Conservation (phyloP, 2,113 vertebrate species). For the Otocyon megalotis region DNA sequence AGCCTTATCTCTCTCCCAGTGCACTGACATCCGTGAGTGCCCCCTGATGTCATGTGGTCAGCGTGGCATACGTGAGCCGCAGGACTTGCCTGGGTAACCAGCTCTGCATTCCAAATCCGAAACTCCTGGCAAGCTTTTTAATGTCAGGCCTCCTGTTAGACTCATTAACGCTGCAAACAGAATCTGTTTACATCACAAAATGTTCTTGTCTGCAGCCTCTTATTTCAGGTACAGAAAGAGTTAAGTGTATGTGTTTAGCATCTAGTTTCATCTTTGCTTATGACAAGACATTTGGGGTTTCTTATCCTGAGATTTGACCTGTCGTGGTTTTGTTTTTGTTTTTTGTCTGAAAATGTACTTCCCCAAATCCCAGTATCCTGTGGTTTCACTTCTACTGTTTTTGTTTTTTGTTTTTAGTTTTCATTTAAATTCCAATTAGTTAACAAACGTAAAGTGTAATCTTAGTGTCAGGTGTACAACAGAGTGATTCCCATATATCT, state of each 20-base stretch:
- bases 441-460: not conserved
- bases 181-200: fast-evolving
- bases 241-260: not conserved
- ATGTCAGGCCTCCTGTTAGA: not conserved
- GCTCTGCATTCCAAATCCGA: not conserved
- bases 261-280: not conserved
- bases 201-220: not conserved
- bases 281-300: not conserved
- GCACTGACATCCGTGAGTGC: not conserved
- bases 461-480: too few relatives aligned
- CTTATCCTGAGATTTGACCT: not conserved
- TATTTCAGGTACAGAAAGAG: not conserved
- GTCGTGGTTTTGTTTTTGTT: not conserved
- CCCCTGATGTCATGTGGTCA: not conserved
- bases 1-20: not conserved
- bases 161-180: not conserved
- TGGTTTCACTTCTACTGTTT: not conserved
- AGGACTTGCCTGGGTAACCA: not conserved
- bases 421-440: not conserved
- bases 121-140: not conserved
- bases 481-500: not conserved
- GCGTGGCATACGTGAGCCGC: fast-evolving
- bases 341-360: not conserved
- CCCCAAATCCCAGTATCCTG: not conserved
- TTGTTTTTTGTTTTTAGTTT: not conserved